Conservation (phyloP, 2,113 vertebrate genomes). For the Ameiurus melas region DNA sequence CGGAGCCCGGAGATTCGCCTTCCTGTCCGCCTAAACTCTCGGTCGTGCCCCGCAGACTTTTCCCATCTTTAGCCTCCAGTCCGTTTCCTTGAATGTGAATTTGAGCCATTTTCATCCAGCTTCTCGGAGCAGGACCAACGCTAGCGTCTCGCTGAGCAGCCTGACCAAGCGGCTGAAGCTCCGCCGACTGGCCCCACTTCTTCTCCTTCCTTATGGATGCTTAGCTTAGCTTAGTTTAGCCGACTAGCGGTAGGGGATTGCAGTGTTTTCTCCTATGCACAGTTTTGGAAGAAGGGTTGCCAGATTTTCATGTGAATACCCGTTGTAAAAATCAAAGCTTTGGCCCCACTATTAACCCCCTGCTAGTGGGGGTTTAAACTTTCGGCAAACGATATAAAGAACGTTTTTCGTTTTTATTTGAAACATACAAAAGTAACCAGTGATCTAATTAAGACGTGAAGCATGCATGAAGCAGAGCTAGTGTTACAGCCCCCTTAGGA, state of each 20-base stretch:
- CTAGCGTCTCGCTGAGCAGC: background rate
- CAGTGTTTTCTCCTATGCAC: background rate
- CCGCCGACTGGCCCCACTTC: background rate
- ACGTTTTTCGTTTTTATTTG: background rate
- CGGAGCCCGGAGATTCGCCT: slow-evolving; percentile 67
- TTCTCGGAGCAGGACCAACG: background rate
- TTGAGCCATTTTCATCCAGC: slow-evolving; percentile 61
- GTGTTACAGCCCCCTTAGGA: no score
- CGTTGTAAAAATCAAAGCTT: background rate
- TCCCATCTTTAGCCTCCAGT: slow-evolving; percentile 62
- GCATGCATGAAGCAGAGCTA: no score
- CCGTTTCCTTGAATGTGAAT: slow-evolving; percentile 67
- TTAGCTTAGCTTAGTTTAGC: background rate
- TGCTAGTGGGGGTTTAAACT: background rate
- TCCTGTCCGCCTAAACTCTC: slow-evolving; percentile 73
- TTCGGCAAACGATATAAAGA: background rate
- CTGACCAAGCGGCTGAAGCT: background rate
- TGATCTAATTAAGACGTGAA: background rate
- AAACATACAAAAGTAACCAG: background rate
- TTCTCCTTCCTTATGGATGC: background rate
- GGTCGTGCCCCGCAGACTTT: slow-evolving; percentile 65
- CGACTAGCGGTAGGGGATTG: background rate
- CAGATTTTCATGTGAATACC: background rate
- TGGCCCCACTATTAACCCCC: background rate
- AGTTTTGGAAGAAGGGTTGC: background rate